phyloP scores from a whole-genome alignment of 2,888 invertebrate genomes.

The Lasioglossum pauxillum region DNA sequence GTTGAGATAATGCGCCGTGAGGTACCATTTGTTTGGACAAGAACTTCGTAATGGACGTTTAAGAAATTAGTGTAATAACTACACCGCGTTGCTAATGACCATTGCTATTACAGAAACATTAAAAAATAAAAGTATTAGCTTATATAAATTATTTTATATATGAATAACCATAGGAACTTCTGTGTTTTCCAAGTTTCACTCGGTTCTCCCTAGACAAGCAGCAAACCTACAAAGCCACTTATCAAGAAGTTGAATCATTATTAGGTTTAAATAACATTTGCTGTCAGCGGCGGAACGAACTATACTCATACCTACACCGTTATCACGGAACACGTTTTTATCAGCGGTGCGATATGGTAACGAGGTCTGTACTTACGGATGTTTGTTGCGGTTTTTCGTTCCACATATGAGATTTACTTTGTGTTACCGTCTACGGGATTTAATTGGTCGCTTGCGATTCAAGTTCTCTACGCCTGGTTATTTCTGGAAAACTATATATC shows the following conservation, averaged over 20 bases:
- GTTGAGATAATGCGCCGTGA: too few relatives aligned
- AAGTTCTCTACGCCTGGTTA: slow-evolving; percentile 54
- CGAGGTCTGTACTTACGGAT: slow-evolving; percentile 65
- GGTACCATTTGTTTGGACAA: too few relatives aligned
- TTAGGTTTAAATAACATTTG: slow-evolving; percentile 54
- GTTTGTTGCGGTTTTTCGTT: slow-evolving; percentile 61
- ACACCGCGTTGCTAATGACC: too few relatives aligned
- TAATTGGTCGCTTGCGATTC: slow-evolving; percentile 60
- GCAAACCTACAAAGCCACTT: not conserved
- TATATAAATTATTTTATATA: not conserved
- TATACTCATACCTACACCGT: slow-evolving; percentile 32
- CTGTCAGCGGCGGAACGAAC: slow-evolving; percentile 49
- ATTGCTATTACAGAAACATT: not conserved
- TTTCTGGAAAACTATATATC: slow-evolving; percentile 35
- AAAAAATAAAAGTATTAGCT: not conserved
- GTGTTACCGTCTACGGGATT: slow-evolving; percentile 35
- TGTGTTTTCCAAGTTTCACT: slow-evolving; percentile 20
- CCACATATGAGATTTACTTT: slow-evolving; percentile 51
- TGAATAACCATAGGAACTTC: not conserved
- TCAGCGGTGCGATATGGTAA: slow-evolving; percentile 67
- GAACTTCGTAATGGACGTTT: too few relatives aligned
- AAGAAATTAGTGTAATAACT: too few relatives aligned
- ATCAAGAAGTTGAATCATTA: slow-evolving; percentile 27
- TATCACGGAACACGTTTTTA: slow-evolving; percentile 69
- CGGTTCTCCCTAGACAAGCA: not conserved